phyloP scores from a whole-genome alignment of 2,888 invertebrate species.

The Orthosia gracilis region DNA sequence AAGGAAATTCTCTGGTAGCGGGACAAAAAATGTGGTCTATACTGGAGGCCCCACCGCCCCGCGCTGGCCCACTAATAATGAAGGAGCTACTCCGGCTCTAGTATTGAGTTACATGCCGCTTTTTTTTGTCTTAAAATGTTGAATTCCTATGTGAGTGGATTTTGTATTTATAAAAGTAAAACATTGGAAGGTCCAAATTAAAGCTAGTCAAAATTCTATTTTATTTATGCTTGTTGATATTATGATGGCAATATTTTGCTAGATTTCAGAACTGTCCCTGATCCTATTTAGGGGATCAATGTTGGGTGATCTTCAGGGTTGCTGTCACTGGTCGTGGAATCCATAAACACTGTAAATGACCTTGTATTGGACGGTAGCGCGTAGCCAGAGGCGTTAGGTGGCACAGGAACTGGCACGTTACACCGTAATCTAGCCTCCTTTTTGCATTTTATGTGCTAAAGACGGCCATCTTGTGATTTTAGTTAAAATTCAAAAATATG shows the following conservation, averaged over 20 bases:
- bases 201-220: not conserved
- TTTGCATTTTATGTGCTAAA: slow-evolving; percentile 2
- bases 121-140: slow-evolving; percentile 10
- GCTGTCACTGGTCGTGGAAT: not conserved
- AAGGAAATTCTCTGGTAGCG: slow-evolving; percentile 75
- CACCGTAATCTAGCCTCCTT: not conserved
- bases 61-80: slow-evolving; percentile 85
- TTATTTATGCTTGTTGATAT: not conserved
- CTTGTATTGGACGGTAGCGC: not conserved
- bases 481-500: not conserved
- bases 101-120: slow-evolving; percentile 73
- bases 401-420: not conserved
- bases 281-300: not conserved
- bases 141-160: not conserved
- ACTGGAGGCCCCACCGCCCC: slow-evolving; percentile 80
- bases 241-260: not conserved
- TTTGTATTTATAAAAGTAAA: slow-evolving; percentile 1
- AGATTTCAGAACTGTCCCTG: not conserved
- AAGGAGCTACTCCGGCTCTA: slow-evolving; percentile 81
- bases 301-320: not conserved
- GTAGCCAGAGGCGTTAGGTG: not conserved
- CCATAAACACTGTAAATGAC: not conserved
- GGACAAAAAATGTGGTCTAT: slow-evolving; percentile 84
- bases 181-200: not conserved
- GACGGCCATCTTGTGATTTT: not conserved